phyloP scores from a whole-genome alignment of 2,113 vertebrate species.

The Chauna torquata region DNA sequence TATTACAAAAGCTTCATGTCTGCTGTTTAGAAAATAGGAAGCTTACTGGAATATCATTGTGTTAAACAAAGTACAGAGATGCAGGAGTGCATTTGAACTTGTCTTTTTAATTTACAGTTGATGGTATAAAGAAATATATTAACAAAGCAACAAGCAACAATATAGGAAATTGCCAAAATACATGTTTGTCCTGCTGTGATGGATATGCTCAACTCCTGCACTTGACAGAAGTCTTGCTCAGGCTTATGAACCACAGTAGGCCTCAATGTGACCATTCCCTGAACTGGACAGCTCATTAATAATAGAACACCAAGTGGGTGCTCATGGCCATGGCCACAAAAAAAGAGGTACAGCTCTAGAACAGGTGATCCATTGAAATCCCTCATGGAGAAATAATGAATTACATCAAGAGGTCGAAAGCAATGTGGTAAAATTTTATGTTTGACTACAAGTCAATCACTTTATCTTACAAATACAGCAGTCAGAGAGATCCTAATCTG shows the following conservation, averaged over 20 bases:
- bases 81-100: background rate
- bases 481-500: background rate
- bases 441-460: background rate
- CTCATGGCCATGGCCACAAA: background rate
- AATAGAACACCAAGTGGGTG: background rate
- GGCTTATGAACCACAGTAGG: background rate
- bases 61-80: background rate
- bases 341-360: background rate
- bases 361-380: background rate
- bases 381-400: background rate
- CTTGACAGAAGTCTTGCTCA: background rate
- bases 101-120: background rate
- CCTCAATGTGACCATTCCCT: background rate
- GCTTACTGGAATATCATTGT: background rate
- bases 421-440: background rate
- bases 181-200: background rate
- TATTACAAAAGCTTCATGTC: background rate
- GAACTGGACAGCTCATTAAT: background rate
- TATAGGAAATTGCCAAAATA: background rate
- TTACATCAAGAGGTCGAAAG: background rate
- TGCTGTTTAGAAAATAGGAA: constrained; percentile 26
- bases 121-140: background rate
- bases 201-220: background rate
- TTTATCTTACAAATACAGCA: background rate
- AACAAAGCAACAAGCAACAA: background rate